Conservation (phyloP, 1,140 invertebrate genomes). For the Drepana arcuata region DNA sequence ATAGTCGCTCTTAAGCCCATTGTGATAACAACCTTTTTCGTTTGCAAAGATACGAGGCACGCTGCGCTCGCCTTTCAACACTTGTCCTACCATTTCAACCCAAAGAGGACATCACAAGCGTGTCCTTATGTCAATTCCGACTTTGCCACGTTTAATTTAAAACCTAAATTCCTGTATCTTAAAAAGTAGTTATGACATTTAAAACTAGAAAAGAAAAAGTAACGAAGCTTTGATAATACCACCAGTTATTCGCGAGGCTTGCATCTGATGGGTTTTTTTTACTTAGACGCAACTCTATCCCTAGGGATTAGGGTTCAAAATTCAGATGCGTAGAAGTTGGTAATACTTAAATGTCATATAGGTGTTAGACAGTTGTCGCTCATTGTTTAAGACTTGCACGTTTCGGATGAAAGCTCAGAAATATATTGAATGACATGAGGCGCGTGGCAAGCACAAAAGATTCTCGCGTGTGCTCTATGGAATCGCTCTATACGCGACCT, state of each 20-base stretch:
- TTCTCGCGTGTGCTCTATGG: no score
- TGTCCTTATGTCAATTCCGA: no score
- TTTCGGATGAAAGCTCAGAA: conserved; percentile 15
- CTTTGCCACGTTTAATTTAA: no score
- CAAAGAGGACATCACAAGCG: no score
- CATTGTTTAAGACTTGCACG: conserved; percentile 29
- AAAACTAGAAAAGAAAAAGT: conserved; percentile 13
- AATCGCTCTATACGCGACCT: no score
- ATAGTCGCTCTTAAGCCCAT: conserved; percentile 21
- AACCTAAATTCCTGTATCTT: not conserved
- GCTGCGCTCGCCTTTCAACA: no score
- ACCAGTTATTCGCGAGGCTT: conserved; percentile 34
- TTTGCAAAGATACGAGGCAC: conserved; percentile 40
- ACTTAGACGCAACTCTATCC: conserved; percentile 4
- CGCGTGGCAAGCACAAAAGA: no score
- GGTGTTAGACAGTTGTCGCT: conserved; percentile 34
- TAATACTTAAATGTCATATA: conserved; percentile 13
- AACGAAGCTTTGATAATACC: conserved; percentile 43
- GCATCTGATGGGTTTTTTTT: conserved; percentile 31
- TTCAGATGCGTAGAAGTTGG: not conserved
- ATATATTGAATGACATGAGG: conserved; percentile 18
- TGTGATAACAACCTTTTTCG: conserved; percentile 33
- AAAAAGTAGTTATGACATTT: conserved; percentile 2
- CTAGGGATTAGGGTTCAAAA: conserved; percentile 8
- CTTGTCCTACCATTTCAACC: no score